Base-by-base conservation (phyloP, 2,888 invertebrate species). In the Melieria omissa region DNA sequence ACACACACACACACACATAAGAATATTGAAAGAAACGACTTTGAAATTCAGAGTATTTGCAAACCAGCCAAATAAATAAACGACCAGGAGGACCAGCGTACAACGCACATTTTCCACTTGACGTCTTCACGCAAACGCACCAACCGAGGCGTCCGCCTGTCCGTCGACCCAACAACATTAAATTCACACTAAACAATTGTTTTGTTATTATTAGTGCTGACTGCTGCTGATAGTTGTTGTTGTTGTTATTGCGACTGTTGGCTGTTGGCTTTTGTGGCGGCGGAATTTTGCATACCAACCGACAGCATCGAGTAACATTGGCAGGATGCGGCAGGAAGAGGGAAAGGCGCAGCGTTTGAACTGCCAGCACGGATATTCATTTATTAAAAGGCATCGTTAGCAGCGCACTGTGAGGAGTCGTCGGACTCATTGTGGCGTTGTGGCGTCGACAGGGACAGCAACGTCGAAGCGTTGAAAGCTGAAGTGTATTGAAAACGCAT, bases 361-460 rank as follows among this genome's bases (percentile, higher is more conserved):
- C 29, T 29, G 29, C 29, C 29, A 29, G 29, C 29, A 54, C 9
- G 64, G 54, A 54, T 65, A 54, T 65, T 42, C 64, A 16, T 54
- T 65, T 54, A 65, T 65, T 65, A 65, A 54, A 65, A 65, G 41
- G n/a, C n/a, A 42, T 5, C 41, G 44, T 44, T 54, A 4, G 3
- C 52, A 29, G 29, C 29, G 29, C 29, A 3, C 29, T 29, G 29
- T 29, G 29, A 29, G 29, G 29, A 29, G 29, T 29, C 29, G 29
- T 29, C 29, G 29, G 29, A 29, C 29, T 29, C 29, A 29, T 3
- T 29, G 29, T 29, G 29, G 29, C 29, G 29, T 29, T 29, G 29
- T 29, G 29, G 29, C 29, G 29, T 29, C 29, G 29, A 29, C 29
- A 29, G 29, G 29, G 29, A 29, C 29, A 29, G 29, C 29, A 3